Base-by-base conservation (phyloP, 1,140 invertebrate genomes). In the Scaptomyza graminum region DNA sequence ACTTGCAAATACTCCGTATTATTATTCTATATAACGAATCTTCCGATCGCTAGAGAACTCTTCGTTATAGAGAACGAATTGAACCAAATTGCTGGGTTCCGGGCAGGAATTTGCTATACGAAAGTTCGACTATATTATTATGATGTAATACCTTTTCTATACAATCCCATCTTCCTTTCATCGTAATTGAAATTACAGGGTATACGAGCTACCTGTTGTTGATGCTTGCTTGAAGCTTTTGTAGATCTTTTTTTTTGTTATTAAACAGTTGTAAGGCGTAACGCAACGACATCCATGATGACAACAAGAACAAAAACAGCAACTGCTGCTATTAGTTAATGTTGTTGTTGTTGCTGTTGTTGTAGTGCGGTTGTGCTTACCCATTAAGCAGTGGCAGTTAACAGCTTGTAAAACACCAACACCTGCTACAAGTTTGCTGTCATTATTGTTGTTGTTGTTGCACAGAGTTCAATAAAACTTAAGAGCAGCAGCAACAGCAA, bases 361-460 rank as follows among this genome's bases (percentile, higher is more conserved):
- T 44, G 47, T 60, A 44, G 52, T 56, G 18, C 18, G 39, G 39
- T 12, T 11, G 16, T 67, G 56, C 55, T 71, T 68, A 64, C 46
- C 72, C 73, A 83, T 83, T 83, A 83, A 68, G 80, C 76, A 64
- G 80, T 64, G 64, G 80, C 80, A 84, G 80, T 83, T 83, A 83
- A 84, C 80, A 83, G 80, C 80, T 83, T 83, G 80, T 83, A 83
- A 83, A 84, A 79, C 80, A 83, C 72, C 60, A 84, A 79, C 80
- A 83, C 80, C 80, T 83, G 80, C 80, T 74, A 79, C 80, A 84
- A 79, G 57, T 61, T 44, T 67, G 59, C 39, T 59, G 28, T 34
- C 47, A 31, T 43, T 55, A 28, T 13, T 22, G 56, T 63, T 62
- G 57, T 43, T 61, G 57, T 49, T 63, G 59, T 51, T 62, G 69